These are phyloP conservation scores for Lasiurus borealis DNA, from an alignment of 2,113 vertebrate species.

Conservation along the genomic window DNA sequence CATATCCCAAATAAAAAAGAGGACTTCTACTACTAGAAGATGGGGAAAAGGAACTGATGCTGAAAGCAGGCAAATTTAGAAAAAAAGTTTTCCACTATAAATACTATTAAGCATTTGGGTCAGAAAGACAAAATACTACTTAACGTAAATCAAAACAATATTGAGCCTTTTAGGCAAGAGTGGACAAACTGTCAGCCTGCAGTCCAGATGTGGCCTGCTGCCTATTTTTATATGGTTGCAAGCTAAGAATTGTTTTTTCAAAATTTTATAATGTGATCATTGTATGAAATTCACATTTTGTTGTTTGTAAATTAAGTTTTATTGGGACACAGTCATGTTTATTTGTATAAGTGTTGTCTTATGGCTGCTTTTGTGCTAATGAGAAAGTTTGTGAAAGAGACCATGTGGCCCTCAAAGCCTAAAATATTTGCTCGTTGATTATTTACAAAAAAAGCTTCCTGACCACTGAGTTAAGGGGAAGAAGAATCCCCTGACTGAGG, in stretches of 20 bases:
- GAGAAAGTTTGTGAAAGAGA: constrained; percentile 32
- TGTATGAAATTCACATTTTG: not conserved
- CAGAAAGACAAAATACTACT: not conserved
- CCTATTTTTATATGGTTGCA: not conserved
- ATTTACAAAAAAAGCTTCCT: constrained; percentile 15
- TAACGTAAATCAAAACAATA: not conserved
- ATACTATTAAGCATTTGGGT: not conserved
- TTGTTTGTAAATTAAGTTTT: constrained; percentile 16
- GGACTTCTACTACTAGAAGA: not conserved
- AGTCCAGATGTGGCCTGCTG: not conserved
- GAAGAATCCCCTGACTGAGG: not conserved
- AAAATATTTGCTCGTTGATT: constrained; percentile 10
- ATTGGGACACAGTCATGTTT: not conserved
- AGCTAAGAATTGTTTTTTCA: constrained; percentile 29
- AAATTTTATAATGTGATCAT: constrained; percentile 1
- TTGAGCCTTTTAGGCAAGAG: not conserved
- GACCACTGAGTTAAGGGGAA: not conserved
- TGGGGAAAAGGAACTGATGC: not conserved
- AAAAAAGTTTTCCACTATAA: not conserved
- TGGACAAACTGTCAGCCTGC: not conserved
- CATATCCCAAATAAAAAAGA: not conserved
- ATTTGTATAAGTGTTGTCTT: not conserved
- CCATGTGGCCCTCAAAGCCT: not conserved
- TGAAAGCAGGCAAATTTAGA: not conserved
- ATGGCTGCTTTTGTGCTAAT: not conserved